Conservation (phyloP, 2,113 vertebrate genomes). For the Lagopus leucura region DNA sequence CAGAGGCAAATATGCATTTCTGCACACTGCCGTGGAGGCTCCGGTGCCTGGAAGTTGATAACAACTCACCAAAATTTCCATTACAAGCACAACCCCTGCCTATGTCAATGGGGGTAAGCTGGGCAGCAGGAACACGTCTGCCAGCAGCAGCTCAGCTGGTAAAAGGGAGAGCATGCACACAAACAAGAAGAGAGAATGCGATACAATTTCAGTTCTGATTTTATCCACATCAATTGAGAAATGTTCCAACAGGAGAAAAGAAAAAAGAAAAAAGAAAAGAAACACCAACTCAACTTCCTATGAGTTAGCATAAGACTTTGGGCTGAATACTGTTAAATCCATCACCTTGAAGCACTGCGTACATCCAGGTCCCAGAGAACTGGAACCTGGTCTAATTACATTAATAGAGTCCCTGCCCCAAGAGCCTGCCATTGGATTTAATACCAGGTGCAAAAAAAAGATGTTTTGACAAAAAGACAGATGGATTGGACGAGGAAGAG, state of each 20-base stretch:
- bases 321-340: neutral
- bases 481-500: constrained; percentile 41
- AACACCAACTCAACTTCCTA: neutral
- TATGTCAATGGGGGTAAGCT: neutral
- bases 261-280: neutral
- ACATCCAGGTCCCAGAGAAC: neutral
- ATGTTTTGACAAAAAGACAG: constrained; percentile 2
- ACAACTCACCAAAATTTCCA: neutral
- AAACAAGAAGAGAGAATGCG: neutral
- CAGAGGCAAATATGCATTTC: neutral
- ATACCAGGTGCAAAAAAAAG: neutral
- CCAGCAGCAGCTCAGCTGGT: neutral
- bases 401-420: neutral
- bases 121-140: neutral
- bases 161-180: neutral
- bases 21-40: neutral
- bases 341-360: neutral
- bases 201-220: neutral
- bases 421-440: neutral
- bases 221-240: neutral
- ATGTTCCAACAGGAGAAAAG: neutral
- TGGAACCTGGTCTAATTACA: neutral
- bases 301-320: neutral
- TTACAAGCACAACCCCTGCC: neutral
- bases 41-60: neutral